Evolutionary conservation across 2,113 vertebrate species (phyloP), one percentile per base, ranked within the genome.

Genomic region (Carassius auratus): DNA sequence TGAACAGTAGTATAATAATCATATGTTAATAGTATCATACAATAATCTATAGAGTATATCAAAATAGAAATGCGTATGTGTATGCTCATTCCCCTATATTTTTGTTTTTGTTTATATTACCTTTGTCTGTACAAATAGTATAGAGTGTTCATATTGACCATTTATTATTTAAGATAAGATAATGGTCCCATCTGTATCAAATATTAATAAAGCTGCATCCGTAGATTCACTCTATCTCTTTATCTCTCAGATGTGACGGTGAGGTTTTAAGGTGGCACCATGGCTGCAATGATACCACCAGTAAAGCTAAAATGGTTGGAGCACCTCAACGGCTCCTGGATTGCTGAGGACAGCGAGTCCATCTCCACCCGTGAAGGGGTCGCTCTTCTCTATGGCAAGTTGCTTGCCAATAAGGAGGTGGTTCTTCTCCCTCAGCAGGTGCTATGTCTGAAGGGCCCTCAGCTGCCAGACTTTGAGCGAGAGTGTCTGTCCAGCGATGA

Each of bases 281-380:
- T 99, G 97, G 97, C 97, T 90, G 92, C 96, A 85, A 98, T 96
- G 96, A 97, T 99, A 87, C 98, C 98, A 81, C 97, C 97, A 48
- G 98, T 99, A 92, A 99, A 99, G 87, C 94, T 99, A 84, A 99
- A 99, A 93, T 99, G 98, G 98, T 96, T 99, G 69, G 98, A 99
- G 93, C 98, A 99, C 90, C 95, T 99, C 0, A 99, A 99, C 94
- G 97, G 97, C 93, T 99, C 98, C 33, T 99, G 98, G 98, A 99
- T 99, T 90, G 97, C 96, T 4, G 98, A 99, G 90, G 98, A 99
- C 94, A 99, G 98, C 84, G 98, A 99, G 93, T 99, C 97, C 62
- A 97, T 99, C 69, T 96, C 98, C 81, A 99, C 97, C 0, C 95
- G 98, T 90, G 97, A 99, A 74, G 98, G 98, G 2, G 98, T 99